Percentiles rank a stretch among this genome's conserved stretches.
Conservation (phyloP, 2,113 vertebrate genomes). For the Sterrhoptilus dennistouni region DNA sequence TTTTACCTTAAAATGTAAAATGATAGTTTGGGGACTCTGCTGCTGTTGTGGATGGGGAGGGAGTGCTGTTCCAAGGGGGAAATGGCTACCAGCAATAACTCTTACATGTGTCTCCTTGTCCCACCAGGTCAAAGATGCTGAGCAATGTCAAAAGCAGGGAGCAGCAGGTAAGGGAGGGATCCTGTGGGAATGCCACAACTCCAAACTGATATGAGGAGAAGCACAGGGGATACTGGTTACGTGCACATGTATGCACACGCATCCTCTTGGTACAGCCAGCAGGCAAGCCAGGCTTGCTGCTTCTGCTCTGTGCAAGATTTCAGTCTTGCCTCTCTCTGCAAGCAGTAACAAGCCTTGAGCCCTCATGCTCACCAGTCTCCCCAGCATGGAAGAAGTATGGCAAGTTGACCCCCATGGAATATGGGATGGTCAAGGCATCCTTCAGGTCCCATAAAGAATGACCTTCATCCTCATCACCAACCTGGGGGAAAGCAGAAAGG, state of each 20-base stretch:
- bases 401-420: conserved; percentile 69
- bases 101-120: neutral
- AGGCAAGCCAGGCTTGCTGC: neutral
- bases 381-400: conserved; percentile 93
- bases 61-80: neutral
- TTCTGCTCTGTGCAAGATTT: neutral
- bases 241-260: neutral
- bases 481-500: conserved; percentile 67
- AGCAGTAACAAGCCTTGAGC: neutral
- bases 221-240: neutral
- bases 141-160: neutral
- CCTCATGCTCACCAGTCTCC: conserved; percentile 82
- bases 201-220: neutral
- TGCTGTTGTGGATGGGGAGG: neutral
- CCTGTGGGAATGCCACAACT: neutral
- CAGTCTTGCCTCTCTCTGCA: neutral
- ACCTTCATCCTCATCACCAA: conserved; percentile 87
- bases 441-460: conserved; percentile 81
- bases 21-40: neutral
- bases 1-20: neutral
- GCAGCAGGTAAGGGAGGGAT: neutral
- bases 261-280: neutral
- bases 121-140: neutral
- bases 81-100: neutral
- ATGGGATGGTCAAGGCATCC: conserved; percentile 81